phyloP scores from a whole-genome alignment of 2,113 vertebrate species.

The Cavia aperea region DNA sequence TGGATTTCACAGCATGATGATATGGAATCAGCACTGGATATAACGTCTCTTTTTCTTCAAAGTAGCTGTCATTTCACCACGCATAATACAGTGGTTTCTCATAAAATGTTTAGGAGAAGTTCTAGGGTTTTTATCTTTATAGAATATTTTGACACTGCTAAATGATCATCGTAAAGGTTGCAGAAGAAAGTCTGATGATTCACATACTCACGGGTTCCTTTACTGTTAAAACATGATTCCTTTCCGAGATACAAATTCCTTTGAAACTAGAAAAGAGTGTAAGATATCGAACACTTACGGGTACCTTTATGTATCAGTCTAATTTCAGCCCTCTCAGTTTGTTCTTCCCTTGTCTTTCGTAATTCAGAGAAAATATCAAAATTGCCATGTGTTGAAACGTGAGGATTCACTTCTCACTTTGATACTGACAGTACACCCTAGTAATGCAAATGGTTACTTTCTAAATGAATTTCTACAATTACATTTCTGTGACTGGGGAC shows the following conservation, averaged over 20 bases:
- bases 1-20: too few species aligned
- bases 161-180: constrained; percentile 24
- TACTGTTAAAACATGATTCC: background rate
- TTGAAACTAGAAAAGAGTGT: background rate
- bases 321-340: background rate
- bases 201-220: background rate
- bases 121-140: background rate
- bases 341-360: background rate
- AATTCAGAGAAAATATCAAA: background rate
- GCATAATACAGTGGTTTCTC: too few species aligned
- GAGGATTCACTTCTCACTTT: background rate
- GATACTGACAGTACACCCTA: background rate
- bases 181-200: background rate
- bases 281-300: background rate
- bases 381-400: background rate
- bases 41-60: too few species aligned
- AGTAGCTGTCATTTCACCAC: too few species aligned
- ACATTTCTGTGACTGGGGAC: background rate
- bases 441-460: background rate
- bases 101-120: too few species aligned
- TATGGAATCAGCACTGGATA: too few species aligned
- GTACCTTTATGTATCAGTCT: background rate
- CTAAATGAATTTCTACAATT: background rate
- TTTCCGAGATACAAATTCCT: constrained; percentile 18
- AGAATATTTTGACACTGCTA: constrained; percentile 21